phyloP scores from a whole-genome alignment of 1,140 invertebrate species.

The Drosophila watanabei region DNA sequence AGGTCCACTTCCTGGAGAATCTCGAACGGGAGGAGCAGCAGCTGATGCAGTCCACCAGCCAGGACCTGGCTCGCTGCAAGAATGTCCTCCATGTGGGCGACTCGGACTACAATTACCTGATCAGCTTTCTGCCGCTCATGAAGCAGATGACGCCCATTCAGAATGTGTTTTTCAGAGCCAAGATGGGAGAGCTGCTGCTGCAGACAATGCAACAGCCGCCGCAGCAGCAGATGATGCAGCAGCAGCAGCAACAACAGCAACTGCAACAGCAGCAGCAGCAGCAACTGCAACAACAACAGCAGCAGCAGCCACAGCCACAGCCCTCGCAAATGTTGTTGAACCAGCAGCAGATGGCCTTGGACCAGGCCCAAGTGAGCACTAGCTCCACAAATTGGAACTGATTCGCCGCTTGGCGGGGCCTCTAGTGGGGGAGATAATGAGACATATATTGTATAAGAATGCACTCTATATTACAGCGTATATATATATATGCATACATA shows the following conservation, averaged over 20 bases:
- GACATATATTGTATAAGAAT: slow-evolving; percentile 17
- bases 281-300: slow-evolving; percentile 19
- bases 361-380: slow-evolving; percentile 75
- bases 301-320: slow-evolving; percentile 32
- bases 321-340: slow-evolving; percentile 73
- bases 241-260: slow-evolving; percentile 37
- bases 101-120: slow-evolving; percentile 80
- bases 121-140: slow-evolving; percentile 81
- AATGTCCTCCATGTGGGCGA: slow-evolving; percentile 74
- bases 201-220: slow-evolving; percentile 69
- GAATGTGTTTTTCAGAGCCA: slow-evolving; percentile 77
- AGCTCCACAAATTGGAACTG: slow-evolving; percentile 73
- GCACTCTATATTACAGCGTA: slow-evolving; percentile 6
- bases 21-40: slow-evolving; percentile 77
- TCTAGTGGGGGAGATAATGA: slow-evolving; percentile 28
- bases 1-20: slow-evolving; percentile 73
- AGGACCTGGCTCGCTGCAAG: slow-evolving; percentile 73
- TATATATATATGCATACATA: not conserved
- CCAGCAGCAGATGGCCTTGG: slow-evolving; percentile 79
- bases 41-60: slow-evolving; percentile 77
- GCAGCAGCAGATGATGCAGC: slow-evolving; percentile 33
- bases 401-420: slow-evolving; percentile 9
- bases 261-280: slow-evolving; percentile 21
- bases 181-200: slow-evolving; percentile 75
- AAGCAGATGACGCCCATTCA: slow-evolving; percentile 79